Evolutionary conservation across 2,888 invertebrate species (phyloP).

Genomic region (Gastrophysa polygoni): DNA sequence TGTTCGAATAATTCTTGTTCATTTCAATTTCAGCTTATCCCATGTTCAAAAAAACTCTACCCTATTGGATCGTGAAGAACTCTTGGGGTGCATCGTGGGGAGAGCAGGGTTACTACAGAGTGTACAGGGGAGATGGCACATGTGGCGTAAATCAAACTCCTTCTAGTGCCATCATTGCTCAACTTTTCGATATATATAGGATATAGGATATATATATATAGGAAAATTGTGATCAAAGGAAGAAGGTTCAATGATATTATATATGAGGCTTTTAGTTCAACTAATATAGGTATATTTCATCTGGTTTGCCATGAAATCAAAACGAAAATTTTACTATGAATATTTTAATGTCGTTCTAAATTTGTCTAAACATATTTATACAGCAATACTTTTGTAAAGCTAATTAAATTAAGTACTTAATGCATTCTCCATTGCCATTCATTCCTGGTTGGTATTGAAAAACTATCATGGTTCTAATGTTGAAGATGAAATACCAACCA

Average conservation of each 20-base stretch:
- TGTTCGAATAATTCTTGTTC: neutral
- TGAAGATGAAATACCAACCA: too few relatives aligned
- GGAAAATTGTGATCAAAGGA: neutral
- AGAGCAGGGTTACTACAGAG: slow-evolving; percentile 92
- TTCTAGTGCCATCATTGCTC: slow-evolving; percentile 75
- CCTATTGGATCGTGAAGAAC: slow-evolving; percentile 94
- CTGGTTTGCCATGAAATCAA: too few relatives aligned
- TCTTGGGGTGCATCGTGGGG: slow-evolving; percentile 94
- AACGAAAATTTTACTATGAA: neutral
- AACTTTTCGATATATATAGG: slow-evolving; percentile 21
- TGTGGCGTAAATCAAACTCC: slow-evolving; percentile 94
- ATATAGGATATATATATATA: neutral
- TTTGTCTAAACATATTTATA: neutral
- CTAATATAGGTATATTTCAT: too few relatives aligned
- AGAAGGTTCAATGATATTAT: neutral
- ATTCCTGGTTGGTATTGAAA: too few relatives aligned
- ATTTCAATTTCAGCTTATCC: slow-evolving; percentile 69
- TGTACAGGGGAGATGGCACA: slow-evolving; percentile 93
- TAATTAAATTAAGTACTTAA: neutral
- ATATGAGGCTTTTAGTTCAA: too few relatives aligned
- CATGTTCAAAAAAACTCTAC: slow-evolving; percentile 77
- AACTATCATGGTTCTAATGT: too few relatives aligned
- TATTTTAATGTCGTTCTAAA: neutral
- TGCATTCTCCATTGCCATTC: neutral
- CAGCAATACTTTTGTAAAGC: neutral